phyloP scores from a whole-genome alignment of 2,797 vertebrate species.

The Paedocypris micromegethes region DNA sequence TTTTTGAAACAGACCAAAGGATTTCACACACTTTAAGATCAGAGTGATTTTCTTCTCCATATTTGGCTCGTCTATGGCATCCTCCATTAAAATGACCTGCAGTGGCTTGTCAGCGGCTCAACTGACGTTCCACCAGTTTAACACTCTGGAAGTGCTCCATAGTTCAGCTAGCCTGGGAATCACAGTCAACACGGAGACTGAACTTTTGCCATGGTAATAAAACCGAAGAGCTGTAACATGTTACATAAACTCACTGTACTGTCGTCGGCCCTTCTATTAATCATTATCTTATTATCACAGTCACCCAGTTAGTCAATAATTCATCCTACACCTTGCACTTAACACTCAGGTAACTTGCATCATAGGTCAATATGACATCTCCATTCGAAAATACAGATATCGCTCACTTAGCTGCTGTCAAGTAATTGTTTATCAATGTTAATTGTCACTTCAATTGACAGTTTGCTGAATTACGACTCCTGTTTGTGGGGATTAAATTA shows the following conservation, averaged over 20 bases:
- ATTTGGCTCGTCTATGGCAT: slow-evolving; percentile 38
- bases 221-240: neutral
- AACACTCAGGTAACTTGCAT: slow-evolving; percentile 10
- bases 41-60: slow-evolving; percentile 28
- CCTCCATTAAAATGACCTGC: slow-evolving; percentile 37
- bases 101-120: neutral
- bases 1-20: too few species aligned
- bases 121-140: neutral
- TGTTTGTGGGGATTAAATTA: too few species aligned
- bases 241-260: neutral
- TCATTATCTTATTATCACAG: slow-evolving; percentile 7
- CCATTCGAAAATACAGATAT: too few species aligned
- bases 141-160: neutral
- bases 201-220: neutral
- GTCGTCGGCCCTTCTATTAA: neutral
- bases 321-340: slow-evolving; percentile 5
- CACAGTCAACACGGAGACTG: neutral
- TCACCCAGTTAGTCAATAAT: slow-evolving; percentile 11
- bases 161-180: neutral
- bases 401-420: too few species aligned
- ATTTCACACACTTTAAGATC: slow-evolving; percentile 7
- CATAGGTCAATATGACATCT: slow-evolving; percentile 8
- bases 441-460: too few species aligned
- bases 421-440: too few species aligned
- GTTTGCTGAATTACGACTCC: too few species aligned